These are phyloP conservation scores for Ivindomyrus marchei DNA, from an alignment of 2,113 vertebrate species.

Conservation along the genomic window DNA sequence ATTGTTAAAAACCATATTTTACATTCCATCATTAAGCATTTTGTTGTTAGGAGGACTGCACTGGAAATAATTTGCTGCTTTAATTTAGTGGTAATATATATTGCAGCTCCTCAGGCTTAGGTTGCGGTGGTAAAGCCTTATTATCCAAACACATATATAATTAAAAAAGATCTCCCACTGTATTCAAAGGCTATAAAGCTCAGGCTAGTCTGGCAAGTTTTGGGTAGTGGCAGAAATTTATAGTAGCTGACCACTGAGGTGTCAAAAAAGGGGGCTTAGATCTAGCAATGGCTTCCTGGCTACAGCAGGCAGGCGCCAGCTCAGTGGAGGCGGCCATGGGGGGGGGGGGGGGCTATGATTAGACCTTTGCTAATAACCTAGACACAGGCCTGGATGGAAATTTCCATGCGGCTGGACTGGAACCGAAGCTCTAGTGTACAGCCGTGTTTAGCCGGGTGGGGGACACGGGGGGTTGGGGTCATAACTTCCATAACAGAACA, in stretches of 20 bases:
- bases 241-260: not conserved
- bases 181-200: not conserved
- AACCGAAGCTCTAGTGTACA: not conserved
- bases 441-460: not conserved
- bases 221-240: not conserved
- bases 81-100: slow-evolving; percentile 6
- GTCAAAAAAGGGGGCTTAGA: not conserved
- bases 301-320: not conserved
- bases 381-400: not conserved
- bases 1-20: not conserved
- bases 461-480: not conserved
- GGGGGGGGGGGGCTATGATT: not conserved
- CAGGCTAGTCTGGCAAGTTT: not conserved
- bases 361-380: slow-evolving; percentile 1
- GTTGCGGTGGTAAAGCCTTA: not conserved
- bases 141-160: not conserved
- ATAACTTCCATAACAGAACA: not conserved
- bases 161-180: not conserved
- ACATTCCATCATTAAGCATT: not conserved
- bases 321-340: not conserved
- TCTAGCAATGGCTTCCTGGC: not conserved
- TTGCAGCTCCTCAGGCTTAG: not conserved
- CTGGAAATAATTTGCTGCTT: not conserved
- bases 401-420: not conserved
- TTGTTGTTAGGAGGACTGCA: not conserved